These are phyloP conservation scores for Nannoperca australis DNA, from an alignment of 2,797 vertebrate genomes.

Conservation along the genomic window DNA sequence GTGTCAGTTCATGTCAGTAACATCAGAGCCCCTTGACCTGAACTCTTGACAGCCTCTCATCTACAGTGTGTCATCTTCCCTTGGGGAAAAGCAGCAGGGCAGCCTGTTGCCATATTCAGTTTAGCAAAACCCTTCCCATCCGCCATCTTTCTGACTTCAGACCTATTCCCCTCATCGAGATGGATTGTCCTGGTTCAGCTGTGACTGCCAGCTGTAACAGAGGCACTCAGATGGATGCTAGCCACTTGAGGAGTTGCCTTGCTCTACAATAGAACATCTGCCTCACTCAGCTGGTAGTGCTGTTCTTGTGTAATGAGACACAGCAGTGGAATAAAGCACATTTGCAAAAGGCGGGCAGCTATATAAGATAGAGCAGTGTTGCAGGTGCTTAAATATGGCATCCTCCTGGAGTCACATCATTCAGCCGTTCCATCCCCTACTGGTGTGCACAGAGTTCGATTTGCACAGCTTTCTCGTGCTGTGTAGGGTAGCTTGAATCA, in stretches of 20 bases:
- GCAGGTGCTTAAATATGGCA: conserved; percentile 60
- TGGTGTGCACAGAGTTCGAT: conserved; percentile 12
- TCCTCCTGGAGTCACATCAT: conserved; percentile 27
- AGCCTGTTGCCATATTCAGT: conserved; percentile 34
- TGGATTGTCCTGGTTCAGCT: conserved; percentile 70
- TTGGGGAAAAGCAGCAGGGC: conserved; percentile 30
- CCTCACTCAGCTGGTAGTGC: conserved; percentile 76
- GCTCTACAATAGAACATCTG: conserved; percentile 81
- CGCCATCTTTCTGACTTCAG: conserved; percentile 50
- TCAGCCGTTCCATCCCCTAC: conserved; percentile 20
- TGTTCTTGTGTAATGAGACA: conserved; percentile 79
- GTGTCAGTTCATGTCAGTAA: conserved; percentile 31
- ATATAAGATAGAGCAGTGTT: conserved; percentile 41
- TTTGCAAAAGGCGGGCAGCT: conserved; percentile 59
- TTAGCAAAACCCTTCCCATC: conserved; percentile 26
- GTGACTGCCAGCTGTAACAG: conserved; percentile 73
- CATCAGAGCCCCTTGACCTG: conserved; percentile 34
- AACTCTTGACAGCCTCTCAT: conserved; percentile 5
- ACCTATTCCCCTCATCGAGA: conserved; percentile 65
- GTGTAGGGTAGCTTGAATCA: neutral
- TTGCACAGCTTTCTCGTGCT: conserved; percentile 12
- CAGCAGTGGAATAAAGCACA: conserved; percentile 69
- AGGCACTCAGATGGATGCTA: conserved; percentile 72
- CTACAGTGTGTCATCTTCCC: conserved; percentile 1
- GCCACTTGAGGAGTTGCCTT: conserved; percentile 78